Percentiles rank a stretch among this genome's conserved stretches.
phyloP scores from a whole-genome alignment of 1,140 invertebrate genomes.

The Harpegnathos saltator region DNA sequence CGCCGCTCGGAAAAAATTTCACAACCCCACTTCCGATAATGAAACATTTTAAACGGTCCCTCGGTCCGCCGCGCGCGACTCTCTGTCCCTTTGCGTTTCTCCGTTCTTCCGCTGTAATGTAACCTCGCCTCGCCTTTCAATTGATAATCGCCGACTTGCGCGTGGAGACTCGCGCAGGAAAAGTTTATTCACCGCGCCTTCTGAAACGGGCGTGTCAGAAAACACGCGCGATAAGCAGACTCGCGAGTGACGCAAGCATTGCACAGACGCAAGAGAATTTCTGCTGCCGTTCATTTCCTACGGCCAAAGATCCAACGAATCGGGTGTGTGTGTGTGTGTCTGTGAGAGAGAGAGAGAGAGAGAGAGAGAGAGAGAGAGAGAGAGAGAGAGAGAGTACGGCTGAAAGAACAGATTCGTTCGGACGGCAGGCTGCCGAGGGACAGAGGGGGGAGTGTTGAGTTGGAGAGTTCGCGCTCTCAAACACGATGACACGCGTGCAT shows the following conservation, averaged over 20 bases:
- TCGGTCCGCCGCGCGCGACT: too few species aligned
- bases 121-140: background rate
- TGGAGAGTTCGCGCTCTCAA: background rate
- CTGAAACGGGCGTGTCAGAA: too few species aligned
- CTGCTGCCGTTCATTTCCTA: background rate
- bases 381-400: background rate
- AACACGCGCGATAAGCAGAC: background rate
- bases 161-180: background rate
- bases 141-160: background rate
- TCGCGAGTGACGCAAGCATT: constrained; percentile 8
- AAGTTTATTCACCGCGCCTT: too few species aligned
- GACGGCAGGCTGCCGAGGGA: background rate
- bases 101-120: background rate
- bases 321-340: too few species aligned
- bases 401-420: constrained; percentile 23
- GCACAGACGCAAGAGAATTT: background rate
- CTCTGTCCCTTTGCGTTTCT: background rate
- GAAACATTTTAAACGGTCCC: constrained; percentile 46
- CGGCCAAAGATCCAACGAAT: background rate
- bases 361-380: too few species aligned
- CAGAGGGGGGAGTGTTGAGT: background rate
- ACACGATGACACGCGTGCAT: constrained; percentile 26
- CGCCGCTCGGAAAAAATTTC: constrained; percentile 41
- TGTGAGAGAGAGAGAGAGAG: too few species aligned
- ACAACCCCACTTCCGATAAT: constrained; percentile 45